Evolutionary conservation across 2,113 vertebrate species (phyloP), one percentile per base, ranked within the genome.

Genomic region (Peromyscus leucopus): DNA sequence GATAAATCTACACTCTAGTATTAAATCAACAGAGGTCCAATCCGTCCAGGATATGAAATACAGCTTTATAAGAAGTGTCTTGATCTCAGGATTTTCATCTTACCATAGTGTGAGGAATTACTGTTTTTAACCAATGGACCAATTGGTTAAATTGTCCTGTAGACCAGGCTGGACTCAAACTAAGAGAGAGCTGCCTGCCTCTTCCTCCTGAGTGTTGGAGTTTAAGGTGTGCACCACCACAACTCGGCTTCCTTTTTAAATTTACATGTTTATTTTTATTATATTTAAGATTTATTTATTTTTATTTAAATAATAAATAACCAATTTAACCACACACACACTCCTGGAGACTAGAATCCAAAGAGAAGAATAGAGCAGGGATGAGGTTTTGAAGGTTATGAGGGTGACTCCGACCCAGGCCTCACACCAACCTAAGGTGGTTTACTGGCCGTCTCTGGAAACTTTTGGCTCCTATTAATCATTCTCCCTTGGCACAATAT

Each of bases 381-480:
- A 5, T 82, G 33, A 82, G 9, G 42, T 39, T 46, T 21, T 31
- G 57, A 84, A 1, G 1, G 4, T 31, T 31, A 1, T 8, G 0
- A 63, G 3, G 42, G 26, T 5, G 2, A 51, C 2, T 21, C 0
- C n/a, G 7, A 2, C 24, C 4, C 1, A 2, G 1, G 7, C 0
- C 3, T 24, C 9, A 59, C 48, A 51, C 31, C 36, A 36, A 36
- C 0, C 24, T n/a, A 76, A 12, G 1, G 10, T 0, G 15, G 2
- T 7, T 59, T 19, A 1, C 46, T 0, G 8, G 8, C 2, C 3
- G 48, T 69, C 33, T 26, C n/a, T 42, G 46, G 3, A 12, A 4
- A 15, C 12, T 10, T 36, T 72, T 5, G 13, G 28, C 17, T 71
- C 67, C 11, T 51, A 19, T 10, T 59, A 7, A 6, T 13, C 5